Evolutionary conservation across 1,140 invertebrate species (phyloP).

Genomic region (Cydia splendana): DNA sequence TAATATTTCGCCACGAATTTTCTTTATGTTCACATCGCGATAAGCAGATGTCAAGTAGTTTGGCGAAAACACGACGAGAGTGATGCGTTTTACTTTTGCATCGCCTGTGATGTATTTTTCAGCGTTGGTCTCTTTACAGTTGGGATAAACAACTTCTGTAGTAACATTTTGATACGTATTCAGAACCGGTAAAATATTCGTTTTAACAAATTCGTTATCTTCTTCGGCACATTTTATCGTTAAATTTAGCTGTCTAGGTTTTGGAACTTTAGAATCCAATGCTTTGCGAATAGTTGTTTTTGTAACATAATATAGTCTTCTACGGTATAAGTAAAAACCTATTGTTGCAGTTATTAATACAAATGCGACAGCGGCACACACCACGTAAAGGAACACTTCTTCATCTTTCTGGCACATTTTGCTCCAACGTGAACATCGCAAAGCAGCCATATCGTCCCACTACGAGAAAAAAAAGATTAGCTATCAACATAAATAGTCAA

Average conservation of each 20-base stretch:
- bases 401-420: slow-evolving; percentile 47
- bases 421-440: slow-evolving; percentile 55
- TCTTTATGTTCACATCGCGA: slow-evolving; percentile 69
- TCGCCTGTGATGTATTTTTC: slow-evolving; percentile 43
- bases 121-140: slow-evolving; percentile 37
- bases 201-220: slow-evolving; percentile 67
- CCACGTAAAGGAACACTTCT: background rate
- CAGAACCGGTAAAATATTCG: slow-evolving; percentile 59
- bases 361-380: background rate
- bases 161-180: slow-evolving; percentile 51
- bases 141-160: slow-evolving; percentile 46
- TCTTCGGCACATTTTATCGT: slow-evolving; percentile 55
- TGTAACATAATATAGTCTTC: slow-evolving; percentile 8
- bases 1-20: slow-evolving; percentile 70
- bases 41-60: slow-evolving; percentile 69
- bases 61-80: slow-evolving; percentile 65
- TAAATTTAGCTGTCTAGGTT: slow-evolving; percentile 31
- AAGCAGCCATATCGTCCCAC: slow-evolving; percentile 53
- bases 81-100: slow-evolving; percentile 48
- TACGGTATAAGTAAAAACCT: background rate
- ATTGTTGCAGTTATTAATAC: background rate
- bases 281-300: slow-evolving; percentile 9
- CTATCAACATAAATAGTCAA: background rate
- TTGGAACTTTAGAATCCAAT: background rate
- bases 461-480: slow-evolving; percentile 45